Conservation (phyloP, 2,888 invertebrate species). For the Mactromeris polynyma region DNA sequence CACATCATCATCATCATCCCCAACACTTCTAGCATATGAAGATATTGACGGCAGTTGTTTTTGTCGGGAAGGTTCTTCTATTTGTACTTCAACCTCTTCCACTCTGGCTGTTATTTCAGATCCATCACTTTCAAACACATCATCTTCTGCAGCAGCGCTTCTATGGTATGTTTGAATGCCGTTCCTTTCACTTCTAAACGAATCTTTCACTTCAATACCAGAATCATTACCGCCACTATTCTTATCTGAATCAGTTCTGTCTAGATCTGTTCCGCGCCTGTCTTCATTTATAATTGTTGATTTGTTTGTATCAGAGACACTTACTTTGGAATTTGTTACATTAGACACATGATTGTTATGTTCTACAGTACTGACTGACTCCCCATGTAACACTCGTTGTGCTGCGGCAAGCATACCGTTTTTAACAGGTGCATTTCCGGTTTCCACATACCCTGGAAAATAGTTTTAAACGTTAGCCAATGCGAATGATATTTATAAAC, state of each 20-base stretch:
- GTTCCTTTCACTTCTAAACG: constrained; percentile 53
- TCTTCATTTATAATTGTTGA: neutral
- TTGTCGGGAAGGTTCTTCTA: constrained; percentile 63
- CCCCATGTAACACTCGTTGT: neutral
- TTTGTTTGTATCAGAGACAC: neutral
- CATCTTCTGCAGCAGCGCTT: constrained; percentile 30
- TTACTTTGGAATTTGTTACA: neutral
- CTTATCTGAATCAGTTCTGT: constrained; percentile 62
- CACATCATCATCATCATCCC: constrained; percentile 39
- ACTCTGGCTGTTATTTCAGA: constrained; percentile 53
- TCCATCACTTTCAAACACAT: constrained; percentile 65
- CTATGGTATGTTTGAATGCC: neutral
- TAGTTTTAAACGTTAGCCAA: neutral
- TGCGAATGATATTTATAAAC: too few relatives aligned
- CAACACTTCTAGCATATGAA: constrained; percentile 35
- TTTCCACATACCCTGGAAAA: neutral
- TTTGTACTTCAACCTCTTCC: constrained; percentile 70
- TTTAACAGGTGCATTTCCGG: constrained; percentile 17
- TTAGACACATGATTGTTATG: constrained; percentile 3
- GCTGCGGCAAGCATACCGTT: constrained; percentile 7
- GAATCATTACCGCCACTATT: constrained; percentile 63
- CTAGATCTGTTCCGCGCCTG: constrained; percentile 32
- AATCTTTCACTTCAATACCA: constrained; percentile 61
- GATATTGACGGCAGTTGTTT: constrained; percentile 64
- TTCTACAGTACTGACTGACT: neutral